phyloP scores from a whole-genome alignment of 1,140 invertebrate genomes.

The Rhynchophorus ferrugineus region DNA sequence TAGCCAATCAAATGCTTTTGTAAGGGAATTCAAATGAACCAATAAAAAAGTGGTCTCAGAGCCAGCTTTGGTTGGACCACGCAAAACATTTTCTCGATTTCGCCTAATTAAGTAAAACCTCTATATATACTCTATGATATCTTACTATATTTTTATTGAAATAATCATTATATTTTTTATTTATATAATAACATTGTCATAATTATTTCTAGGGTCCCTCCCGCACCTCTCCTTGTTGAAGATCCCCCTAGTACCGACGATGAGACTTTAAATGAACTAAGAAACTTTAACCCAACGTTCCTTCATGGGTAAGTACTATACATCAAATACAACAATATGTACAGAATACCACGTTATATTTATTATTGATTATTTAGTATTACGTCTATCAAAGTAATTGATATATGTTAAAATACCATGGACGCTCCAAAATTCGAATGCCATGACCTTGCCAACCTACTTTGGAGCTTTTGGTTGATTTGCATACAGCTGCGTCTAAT shows the following conservation, averaged over 20 bases:
- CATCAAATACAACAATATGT: neutral
- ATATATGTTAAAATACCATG: neutral
- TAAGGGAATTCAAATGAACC: too few species aligned
- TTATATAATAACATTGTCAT: too few species aligned
- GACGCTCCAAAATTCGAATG: neutral
- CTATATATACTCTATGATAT: too few species aligned
- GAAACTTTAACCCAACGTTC: conserved; percentile 32
- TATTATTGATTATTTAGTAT: too few species aligned
- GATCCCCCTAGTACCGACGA: conserved; percentile 33
- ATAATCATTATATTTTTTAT: too few species aligned
- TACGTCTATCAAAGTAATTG: too few species aligned
- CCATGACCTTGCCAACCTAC: neutral
- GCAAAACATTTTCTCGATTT: too few species aligned
- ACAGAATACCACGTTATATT: neutral
- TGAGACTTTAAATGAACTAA: conserved; percentile 35
- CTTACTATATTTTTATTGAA: too few species aligned
- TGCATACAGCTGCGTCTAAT: neutral
- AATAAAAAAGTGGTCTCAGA: too few species aligned
- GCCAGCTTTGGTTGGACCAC: too few species aligned
- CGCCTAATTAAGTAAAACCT: too few species aligned
- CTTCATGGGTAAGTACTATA: conserved; percentile 37
- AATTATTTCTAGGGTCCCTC: conserved; percentile 27
- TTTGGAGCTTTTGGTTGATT: neutral
- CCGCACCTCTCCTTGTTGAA: conserved; percentile 30
- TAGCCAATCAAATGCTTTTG: too few species aligned